Evolutionary conservation across 2,113 vertebrate species (phyloP).

Genomic region (Nesospiza acunhae): DNA sequence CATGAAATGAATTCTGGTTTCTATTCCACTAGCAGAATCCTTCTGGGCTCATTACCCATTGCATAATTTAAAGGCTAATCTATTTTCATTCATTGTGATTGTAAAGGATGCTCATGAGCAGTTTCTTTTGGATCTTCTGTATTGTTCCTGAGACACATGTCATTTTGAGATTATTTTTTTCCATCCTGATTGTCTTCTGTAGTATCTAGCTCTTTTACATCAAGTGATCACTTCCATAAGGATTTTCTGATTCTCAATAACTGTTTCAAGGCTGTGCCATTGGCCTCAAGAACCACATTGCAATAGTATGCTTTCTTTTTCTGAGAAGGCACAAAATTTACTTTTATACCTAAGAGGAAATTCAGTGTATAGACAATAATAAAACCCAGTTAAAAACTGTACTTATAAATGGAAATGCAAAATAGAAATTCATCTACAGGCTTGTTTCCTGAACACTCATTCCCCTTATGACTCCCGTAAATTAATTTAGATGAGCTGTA

Average conservation of each 20-base stretch:
- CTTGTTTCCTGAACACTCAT: background rate
- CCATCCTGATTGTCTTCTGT: background rate
- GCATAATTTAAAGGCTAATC: background rate
- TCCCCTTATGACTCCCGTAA: slow-evolving; percentile 6
- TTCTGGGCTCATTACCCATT: background rate
- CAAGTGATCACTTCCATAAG: background rate
- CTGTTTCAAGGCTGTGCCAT: background rate
- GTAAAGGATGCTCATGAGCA: background rate
- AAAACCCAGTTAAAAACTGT: background rate
- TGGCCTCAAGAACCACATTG: background rate
- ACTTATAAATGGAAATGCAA: background rate
- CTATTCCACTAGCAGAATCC: background rate
- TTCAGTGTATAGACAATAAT: background rate
- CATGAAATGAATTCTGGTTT: background rate
- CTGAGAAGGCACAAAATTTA: background rate
- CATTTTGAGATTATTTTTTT: background rate
- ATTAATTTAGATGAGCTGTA: slow-evolving; percentile 32
- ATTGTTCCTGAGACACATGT: background rate
- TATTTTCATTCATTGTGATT: background rate
- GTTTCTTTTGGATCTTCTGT: background rate
- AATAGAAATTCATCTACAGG: background rate
- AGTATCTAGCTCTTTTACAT: background rate
- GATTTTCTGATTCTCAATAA: background rate
- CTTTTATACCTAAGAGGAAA: background rate
- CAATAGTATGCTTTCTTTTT: background rate